phyloP scores from a whole-genome alignment of 2,797 vertebrate species.

The Brachymystax lenok region DNA sequence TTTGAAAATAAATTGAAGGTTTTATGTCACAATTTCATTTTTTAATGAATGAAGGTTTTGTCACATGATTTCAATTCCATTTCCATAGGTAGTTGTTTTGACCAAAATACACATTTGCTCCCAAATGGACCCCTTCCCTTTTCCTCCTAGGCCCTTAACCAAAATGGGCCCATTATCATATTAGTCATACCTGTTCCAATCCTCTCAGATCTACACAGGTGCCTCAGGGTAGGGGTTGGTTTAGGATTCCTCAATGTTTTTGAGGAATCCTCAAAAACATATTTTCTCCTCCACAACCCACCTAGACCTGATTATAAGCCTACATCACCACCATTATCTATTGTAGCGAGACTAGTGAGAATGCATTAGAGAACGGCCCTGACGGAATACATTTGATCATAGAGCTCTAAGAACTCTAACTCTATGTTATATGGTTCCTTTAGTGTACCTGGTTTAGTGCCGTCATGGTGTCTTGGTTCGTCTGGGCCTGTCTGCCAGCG shows the following conservation, averaged over 20 bases:
- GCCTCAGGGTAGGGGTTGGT: background rate
- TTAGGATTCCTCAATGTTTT: background rate
- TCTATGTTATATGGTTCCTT: conserved; percentile 17
- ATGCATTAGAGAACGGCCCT: conserved; percentile 10
- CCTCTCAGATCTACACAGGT: background rate
- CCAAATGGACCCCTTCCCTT: background rate
- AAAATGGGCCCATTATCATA: background rate
- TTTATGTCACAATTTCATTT: background rate
- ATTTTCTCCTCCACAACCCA: background rate
- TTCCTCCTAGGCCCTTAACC: background rate
- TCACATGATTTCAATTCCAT: background rate
- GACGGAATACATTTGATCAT: conserved; percentile 54
- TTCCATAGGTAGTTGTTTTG: background rate
- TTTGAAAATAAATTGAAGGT: background rate
- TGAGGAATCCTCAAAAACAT: too few relatives aligned
- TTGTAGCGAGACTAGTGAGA: background rate
- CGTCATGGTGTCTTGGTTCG: conserved; percentile 51
- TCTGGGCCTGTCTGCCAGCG: conserved; percentile 46
- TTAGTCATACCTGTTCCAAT: background rate
- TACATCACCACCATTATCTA: background rate
- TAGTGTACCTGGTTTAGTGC: conserved; percentile 53
- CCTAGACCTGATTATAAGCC: background rate
- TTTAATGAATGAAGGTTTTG: background rate
- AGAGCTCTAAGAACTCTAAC: conserved; percentile 20
- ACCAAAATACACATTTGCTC: background rate